Evolutionary conservation across 1,140 invertebrate species (phyloP).

Genomic region (Trinorchestia longiramus): DNA sequence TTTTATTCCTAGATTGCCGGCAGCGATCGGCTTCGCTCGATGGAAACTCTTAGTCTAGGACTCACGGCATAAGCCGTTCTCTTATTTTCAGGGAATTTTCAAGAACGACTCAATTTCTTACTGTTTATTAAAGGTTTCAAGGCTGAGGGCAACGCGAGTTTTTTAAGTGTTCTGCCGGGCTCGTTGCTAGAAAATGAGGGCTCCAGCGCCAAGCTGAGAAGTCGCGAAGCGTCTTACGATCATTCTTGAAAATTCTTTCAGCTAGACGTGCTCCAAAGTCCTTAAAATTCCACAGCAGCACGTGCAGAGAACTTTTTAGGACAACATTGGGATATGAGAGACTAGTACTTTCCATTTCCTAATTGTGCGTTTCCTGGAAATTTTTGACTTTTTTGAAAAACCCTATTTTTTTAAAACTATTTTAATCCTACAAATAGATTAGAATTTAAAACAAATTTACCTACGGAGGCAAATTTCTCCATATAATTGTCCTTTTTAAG

Average conservation of each 20-base stretch:
- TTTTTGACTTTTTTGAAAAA: not conserved
- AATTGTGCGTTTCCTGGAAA: not conserved
- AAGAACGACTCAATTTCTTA: conserved; percentile 37
- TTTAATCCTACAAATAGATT: not conserved
- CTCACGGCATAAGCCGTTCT: not conserved
- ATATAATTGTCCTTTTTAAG: not conserved
- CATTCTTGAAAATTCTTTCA: conserved; percentile 38
- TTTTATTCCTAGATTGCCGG: not conserved
- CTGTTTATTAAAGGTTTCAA: conserved; percentile 43
- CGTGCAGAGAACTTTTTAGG: conserved; percentile 10
- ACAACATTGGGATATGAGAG: not conserved
- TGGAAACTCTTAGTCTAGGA: not conserved
- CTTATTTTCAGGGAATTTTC: conserved; percentile 33
- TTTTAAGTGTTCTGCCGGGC: conserved; percentile 38
- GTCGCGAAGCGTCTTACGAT: conserved; percentile 29
- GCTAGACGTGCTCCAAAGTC: conserved; percentile 20
- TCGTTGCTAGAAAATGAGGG: conserved; percentile 47
- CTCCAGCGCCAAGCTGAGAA: conserved; percentile 20
- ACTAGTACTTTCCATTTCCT: not conserved
- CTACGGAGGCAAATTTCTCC: not conserved
- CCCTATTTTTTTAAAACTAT: not conserved
- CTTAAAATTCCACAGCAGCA: conserved; percentile 31
- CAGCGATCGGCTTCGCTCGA: conserved; percentile 8
- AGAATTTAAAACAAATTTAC: not conserved
- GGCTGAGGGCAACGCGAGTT: conserved; percentile 35